These are phyloP conservation scores for Ridgeia piscesae DNA, from an alignment of 1,140 invertebrate genomes.

Conservation along the genomic window DNA sequence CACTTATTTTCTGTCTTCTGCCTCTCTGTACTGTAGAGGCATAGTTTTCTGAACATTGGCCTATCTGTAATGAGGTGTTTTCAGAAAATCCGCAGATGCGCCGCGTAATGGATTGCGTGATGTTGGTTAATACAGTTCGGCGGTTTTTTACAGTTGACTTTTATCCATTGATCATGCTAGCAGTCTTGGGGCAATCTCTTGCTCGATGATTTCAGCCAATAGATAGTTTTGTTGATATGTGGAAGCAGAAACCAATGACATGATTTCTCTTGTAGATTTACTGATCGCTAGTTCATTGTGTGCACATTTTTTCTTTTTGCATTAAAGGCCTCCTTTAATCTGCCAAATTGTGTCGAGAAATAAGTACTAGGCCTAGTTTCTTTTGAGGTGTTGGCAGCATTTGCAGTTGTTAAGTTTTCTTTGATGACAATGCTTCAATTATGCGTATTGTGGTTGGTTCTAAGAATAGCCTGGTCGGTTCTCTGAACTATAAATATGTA, in stretches of 20 bases:
- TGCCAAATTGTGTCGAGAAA: no score
- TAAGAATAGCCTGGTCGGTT: no score
- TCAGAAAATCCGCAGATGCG: not conserved
- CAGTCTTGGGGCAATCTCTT: not conserved
- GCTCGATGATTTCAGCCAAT: no score
- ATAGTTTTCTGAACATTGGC: no score
- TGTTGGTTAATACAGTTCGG: not conserved
- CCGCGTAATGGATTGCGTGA: not conserved
- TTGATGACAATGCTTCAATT: no score
- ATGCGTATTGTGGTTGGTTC: no score
- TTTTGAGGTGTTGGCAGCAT: no score
- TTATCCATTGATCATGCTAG: not conserved
- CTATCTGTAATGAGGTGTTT: not conserved
- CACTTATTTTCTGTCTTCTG: no score
- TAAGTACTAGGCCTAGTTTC: no score
- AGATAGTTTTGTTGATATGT: not conserved
- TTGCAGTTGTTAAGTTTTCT: no score
- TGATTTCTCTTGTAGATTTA: not conserved
- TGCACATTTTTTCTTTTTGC: not conserved
- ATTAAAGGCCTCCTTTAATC: not conserved
- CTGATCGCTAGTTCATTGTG: not conserved
- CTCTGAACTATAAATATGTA: no score
- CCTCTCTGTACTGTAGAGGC: no score
- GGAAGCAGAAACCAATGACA: not conserved
- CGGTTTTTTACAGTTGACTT: not conserved